phyloP scores from a whole-genome alignment of 2,797 vertebrate species.

The Helarctos malayanus region DNA sequence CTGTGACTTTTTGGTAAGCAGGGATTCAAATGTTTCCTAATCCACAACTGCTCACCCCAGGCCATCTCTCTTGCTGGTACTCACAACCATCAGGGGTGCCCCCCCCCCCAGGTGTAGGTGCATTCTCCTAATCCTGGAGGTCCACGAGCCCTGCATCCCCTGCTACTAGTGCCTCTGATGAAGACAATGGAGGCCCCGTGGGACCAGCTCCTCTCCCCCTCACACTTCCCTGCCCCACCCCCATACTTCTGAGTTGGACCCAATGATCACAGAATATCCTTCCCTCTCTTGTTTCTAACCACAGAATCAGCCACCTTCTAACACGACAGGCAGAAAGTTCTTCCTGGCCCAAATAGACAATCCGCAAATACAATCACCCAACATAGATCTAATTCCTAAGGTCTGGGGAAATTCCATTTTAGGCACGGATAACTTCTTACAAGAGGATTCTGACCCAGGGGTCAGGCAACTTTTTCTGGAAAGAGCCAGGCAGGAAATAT shows the following conservation, averaged over 20 bases:
- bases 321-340: background rate
- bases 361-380: background rate
- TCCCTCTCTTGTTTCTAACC: background rate
- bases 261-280: background rate
- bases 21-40: background rate
- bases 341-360: background rate
- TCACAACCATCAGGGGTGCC: background rate
- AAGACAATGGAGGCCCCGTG: background rate
- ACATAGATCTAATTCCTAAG: background rate
- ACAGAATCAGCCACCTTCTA: background rate
- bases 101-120: accelerated
- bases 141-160: background rate
- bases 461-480: background rate
- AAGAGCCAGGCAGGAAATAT: background rate
- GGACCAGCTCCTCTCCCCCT: background rate
- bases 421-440: background rate
- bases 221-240: background rate
- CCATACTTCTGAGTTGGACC: background rate
- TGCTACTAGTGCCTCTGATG: background rate
- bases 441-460: background rate
- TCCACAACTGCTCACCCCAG: background rate
- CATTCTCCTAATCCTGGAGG: background rate
- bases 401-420: background rate
- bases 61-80: background rate
- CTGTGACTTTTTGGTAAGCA: too few species aligned